Conservation (phyloP, 2,113 vertebrate genomes). For the Gasterosteus aculeatus region DNA sequence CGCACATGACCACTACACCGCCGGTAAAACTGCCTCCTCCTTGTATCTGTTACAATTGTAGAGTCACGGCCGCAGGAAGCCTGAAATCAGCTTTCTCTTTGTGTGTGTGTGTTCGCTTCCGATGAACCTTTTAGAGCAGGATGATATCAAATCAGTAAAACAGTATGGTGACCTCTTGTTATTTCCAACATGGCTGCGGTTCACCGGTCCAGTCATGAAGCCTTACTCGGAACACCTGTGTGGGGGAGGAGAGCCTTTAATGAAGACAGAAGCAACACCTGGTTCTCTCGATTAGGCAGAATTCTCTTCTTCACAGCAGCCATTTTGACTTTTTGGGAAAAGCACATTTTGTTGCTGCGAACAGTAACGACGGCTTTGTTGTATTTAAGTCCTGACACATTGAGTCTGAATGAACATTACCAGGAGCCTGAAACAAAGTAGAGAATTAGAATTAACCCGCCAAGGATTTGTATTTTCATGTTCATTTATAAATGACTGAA, state of each 20-base stretch:
- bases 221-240: not conserved
- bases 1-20: not conserved
- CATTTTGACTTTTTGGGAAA: constrained; percentile 1
- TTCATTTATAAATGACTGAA: not conserved
- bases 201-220: not conserved
- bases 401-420: not conserved
- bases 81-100: not conserved
- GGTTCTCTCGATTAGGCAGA: not conserved
- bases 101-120: not conserved
- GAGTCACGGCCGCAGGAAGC: not conserved
- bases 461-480: not conserved
- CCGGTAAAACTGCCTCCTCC: not conserved
- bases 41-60: not conserved
- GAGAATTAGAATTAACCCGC: not conserved
- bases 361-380: not conserved
- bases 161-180: not conserved
- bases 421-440: not conserved
- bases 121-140: not conserved
- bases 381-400: not conserved
- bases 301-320: not conserved
- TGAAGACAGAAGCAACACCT: not conserved
- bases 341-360: not conserved
- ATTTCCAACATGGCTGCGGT: not conserved
- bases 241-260: not conserved
- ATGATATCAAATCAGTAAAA: not conserved